Evolutionary conservation across 2,888 invertebrate genomes (phyloP), one percentile per base, ranked within the genome.

Genomic region (Phalangium opilio): DNA sequence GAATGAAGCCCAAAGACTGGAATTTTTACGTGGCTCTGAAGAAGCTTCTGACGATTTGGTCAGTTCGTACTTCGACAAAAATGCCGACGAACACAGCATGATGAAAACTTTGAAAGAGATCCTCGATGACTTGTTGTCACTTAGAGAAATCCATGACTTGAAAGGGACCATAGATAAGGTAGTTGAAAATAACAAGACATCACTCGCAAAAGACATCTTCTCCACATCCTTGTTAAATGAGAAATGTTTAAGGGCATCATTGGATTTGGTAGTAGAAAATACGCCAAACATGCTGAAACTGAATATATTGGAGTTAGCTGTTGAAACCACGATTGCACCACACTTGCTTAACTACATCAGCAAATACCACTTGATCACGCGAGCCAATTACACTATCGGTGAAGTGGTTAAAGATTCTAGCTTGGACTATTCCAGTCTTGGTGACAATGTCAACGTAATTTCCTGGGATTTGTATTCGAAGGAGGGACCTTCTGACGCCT

Each of bases 201-300:
- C 56, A 12, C 43, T 57, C 11, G 55, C 40, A 33, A 48, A 51
- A 7, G 63, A 63, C 48, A 46, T 52, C 15, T 44, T 63, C 10
- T 50, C 57, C 1, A 52, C 50, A 5, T 54, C 58, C 18, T 43
- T 58, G 19, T 19, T 53, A 3, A 40, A 45, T 11, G 57, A 58
- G 44, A 34, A 55, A 5, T 50, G 59, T n/a, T 52, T 69, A 15
- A 63, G 66, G 49, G 59, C 64, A 3, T 61, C 62, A 48, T 62
- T 85, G 45, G 86, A 89, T 64, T 67, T 82, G 10, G 78, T 80
- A 18, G 66, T 80, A 33, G 90, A 91, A 70, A 91, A 90, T 64
- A 73, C 75, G 15, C 69, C 71, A 34, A 73, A 77, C 11, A 64
- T 77, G 10, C 64, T 78, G 3, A 82, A 81, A 61, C 65, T 90